phyloP scores from a whole-genome alignment of 2,888 invertebrate genomes.

The Latrodectus elegans region DNA sequence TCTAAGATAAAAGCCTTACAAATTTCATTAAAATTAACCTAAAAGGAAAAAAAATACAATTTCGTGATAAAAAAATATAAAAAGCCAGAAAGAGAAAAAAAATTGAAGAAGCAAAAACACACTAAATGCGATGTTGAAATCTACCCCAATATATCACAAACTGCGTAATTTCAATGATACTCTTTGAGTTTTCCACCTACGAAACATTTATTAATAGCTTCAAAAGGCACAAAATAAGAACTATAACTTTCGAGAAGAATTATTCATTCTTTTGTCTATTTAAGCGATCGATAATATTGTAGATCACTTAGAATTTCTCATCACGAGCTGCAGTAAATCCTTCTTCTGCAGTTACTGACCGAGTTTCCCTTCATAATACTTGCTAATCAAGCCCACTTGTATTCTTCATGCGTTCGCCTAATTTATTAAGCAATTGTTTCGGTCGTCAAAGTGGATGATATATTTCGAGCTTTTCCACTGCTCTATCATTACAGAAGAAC shows the following conservation, averaged over 20 bases:
- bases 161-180: no score
- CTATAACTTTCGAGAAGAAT: conserved; percentile 27
- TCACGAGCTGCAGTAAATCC: conserved; percentile 58
- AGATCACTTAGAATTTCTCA: conserved; percentile 60
- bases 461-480: conserved; percentile 43
- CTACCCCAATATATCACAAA: no score
- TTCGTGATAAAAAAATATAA: neutral
- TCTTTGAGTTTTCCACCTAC: no score
- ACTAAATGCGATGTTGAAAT: no score
- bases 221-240: neutral
- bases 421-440: conserved; percentile 65
- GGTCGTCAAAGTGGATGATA: conserved; percentile 52
- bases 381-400: conserved; percentile 60
- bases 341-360: conserved; percentile 55
- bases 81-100: no score
- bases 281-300: conserved; percentile 50
- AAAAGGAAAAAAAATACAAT: neutral
- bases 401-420: conserved; percentile 49
- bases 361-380: conserved; percentile 58
- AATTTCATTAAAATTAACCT: neutral
- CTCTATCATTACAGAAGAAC: conserved; percentile 50
- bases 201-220: no score
- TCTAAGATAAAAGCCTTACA: no score
- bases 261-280: conserved; percentile 47
- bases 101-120: neutral